Evolutionary conservation across 1,140 invertebrate genomes (phyloP), one percentile per base, ranked within the genome.

Genomic region (Delia radicum): DNA sequence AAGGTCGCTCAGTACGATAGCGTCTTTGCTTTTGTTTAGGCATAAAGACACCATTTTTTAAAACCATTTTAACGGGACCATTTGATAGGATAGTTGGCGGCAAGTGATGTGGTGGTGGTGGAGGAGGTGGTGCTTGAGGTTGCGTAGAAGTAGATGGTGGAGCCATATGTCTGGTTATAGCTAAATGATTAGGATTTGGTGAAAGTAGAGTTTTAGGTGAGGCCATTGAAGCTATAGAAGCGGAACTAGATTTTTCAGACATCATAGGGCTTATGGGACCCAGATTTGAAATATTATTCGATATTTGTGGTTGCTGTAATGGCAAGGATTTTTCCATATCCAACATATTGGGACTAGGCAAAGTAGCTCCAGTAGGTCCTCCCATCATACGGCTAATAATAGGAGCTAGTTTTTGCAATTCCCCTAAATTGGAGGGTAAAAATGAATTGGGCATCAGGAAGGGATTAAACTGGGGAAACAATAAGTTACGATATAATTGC

Each of bases 1-100:
- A 96, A 0, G 95, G 95, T 24, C 95, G 89, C 84, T 96, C 95
- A n/a, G 95, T 97, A 71, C 95, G 89, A 81, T 96, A 97, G 62
- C 95, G 89, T 29, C 95, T 87, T 83, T 96, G 95, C 81, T 97
- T 97, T 77, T 96, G 95, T 80, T 96, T 96, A 0, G 94, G 94
- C 90, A 96, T 94, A 0, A 96, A 85, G 0, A 95, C 91, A 0
- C 94, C 94, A 76, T 96, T 96, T 85, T 95, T 96, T 73, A 96
- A 94, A 0, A 95, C 94, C 94, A 95, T 94, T 84, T 95, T 94
- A 0, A 95, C 93, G 1, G 93, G 92, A 79, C 92, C 93, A 74
- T 77, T 80, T 31, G 77, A 61, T 15, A 77, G 46, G 48, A 76
- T 67, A 71, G 78, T 37, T 6, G 77, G 74, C 24, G 76, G 65